Conservation (phyloP, 2,113 vertebrate genomes). For the Malurus cyaneus region DNA sequence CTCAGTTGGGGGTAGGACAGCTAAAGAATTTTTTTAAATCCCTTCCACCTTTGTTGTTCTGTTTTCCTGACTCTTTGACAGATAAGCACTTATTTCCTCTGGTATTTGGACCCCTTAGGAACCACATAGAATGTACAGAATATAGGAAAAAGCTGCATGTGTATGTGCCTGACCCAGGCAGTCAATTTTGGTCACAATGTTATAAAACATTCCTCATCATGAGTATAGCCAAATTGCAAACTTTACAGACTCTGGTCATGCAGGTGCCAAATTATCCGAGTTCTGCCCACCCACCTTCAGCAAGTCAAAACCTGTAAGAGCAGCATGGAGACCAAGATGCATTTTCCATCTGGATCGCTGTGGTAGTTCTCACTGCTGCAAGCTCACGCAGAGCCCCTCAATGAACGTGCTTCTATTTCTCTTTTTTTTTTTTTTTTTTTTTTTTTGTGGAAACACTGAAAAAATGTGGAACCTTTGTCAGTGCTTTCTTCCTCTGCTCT, state of each 20-base stretch:
- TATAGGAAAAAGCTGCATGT: conserved; percentile 30
- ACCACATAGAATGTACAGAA: conserved; percentile 17
- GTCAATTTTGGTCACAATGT: not conserved
- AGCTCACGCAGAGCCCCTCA: not conserved
- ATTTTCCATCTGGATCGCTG: conserved; percentile 22
- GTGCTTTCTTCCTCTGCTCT: not conserved
- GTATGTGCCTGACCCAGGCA: conserved; percentile 11
- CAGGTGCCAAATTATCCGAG: conserved; percentile 40
- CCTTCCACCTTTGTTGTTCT: conserved; percentile 70
- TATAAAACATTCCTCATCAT: conserved; percentile 28
- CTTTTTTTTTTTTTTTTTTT: not conserved
- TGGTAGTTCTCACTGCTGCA: not conserved
- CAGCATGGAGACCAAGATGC: not conserved
- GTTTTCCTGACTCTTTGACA: conserved; percentile 70
- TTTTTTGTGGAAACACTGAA: not conserved
- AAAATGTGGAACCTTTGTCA: not conserved
- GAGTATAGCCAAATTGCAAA: not conserved
- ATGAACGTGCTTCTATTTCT: not conserved
- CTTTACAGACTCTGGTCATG: conserved; percentile 6
- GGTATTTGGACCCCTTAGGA: conserved; percentile 51
- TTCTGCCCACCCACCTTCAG: conserved; percentile 54
- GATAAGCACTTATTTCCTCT: conserved; percentile 74
- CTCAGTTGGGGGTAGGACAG: conserved; percentile 75
- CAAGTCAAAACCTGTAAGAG: conserved; percentile 1
- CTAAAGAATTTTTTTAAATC: conserved; percentile 67